Base-by-base conservation (phyloP, 2,888 invertebrate genomes). In the Cyaniris semiargus region DNA sequence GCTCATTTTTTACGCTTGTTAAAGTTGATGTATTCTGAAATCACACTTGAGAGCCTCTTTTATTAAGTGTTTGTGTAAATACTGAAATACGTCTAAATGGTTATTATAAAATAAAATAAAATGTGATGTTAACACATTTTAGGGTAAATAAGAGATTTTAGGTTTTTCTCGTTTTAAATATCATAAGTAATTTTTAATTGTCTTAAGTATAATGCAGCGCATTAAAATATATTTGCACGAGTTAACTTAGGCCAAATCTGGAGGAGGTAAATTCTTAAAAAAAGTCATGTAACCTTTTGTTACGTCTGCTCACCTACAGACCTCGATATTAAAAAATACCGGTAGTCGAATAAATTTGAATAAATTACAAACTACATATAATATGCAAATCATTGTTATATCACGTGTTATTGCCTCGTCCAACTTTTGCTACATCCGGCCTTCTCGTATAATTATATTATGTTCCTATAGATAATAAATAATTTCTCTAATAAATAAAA, bases 251-350 rank as follows among this genome's bases (percentile, higher is more conserved):
- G 23, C 21, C 58, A 60, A 60, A 60, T 23, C 3, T 23, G 7
- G 1, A n/a, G n/a, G 56, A 21, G 5, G n/a, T n/a, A 21, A 58
- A 21, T 8, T 7, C 56, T 56, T 5, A 23, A 23, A 60, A 21
- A 60, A 48, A 53, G 15, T 60, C 60, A 60, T 60, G 60, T 60
- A 60, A 60, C 60, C 60, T 60, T 60, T 60, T 23, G 23, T 60
- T 60, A 60, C 60, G 60, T 60, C 60, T 60, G 10, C 21, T 58
- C 60, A 23, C 60, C 23, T 60, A 23, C 60, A 60, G 23, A 13
- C 23, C 60, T 60, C 60, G 23, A 60, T 60, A 23, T 60, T 60
- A 60, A 23, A 60, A 60, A 23, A 60, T 60, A 23, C 21, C 53
- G 18, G 18, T 53, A 53, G 53, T 58, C 6, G 21, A 58, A 58